These are phyloP conservation scores for Stenopsyche tienmushanensis DNA, from an alignment of 1,140 invertebrate genomes.

Conservation along the genomic window DNA sequence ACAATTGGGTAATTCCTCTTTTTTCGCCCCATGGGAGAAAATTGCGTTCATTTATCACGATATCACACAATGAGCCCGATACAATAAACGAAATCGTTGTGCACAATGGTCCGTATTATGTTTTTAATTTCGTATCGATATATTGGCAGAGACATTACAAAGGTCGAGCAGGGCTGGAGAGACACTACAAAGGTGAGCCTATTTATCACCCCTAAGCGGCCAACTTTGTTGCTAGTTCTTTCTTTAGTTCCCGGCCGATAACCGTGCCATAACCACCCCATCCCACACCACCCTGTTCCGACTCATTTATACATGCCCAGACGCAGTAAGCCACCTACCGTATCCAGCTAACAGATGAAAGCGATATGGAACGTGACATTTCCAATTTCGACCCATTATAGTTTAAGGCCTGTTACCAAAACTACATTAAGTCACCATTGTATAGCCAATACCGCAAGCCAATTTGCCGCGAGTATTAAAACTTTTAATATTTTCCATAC, in stretches of 20 bases:
- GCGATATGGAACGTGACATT: slow-evolving; percentile 22
- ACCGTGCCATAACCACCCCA: too few species aligned
- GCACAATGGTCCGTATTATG: background rate
- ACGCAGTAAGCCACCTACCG: too few species aligned
- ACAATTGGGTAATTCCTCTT: too few species aligned
- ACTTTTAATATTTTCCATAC: too few species aligned
- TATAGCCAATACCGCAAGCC: background rate
- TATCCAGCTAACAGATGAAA: background rate
- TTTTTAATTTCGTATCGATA: background rate
- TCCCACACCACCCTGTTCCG: too few species aligned
- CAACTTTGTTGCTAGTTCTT: too few species aligned
- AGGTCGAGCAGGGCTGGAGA: background rate
- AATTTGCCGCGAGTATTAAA: background rate
- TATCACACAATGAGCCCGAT: background rate
- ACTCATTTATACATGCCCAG: too few species aligned
- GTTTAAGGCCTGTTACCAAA: slow-evolving; percentile 25
- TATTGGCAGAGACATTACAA: background rate
- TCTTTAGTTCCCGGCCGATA: too few species aligned
- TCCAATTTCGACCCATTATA: slow-evolving; percentile 24
- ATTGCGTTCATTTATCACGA: background rate
- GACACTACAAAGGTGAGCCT: background rate
- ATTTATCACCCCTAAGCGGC: background rate
- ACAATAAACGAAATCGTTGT: background rate
- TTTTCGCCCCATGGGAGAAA: background rate
- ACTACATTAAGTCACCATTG: slow-evolving; percentile 13